Evolutionary conservation across 2,113 vertebrate genomes (phyloP).

Genomic region (Trichomycterus rosablanca): DNA sequence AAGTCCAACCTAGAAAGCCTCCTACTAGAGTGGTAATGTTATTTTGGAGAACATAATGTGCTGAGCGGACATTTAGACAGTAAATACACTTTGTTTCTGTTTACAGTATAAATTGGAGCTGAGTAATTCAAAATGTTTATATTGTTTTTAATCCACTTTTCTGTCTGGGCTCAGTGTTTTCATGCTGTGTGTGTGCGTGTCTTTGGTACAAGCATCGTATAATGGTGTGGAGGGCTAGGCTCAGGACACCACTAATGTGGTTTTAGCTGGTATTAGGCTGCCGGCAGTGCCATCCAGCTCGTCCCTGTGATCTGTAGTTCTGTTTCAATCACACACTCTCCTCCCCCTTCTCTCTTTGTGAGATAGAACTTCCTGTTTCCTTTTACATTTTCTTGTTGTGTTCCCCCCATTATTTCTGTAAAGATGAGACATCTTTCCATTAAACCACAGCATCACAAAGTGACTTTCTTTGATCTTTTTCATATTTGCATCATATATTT

Average conservation of each 20-base stretch:
- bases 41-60: too few relatives aligned
- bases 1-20: too few relatives aligned
- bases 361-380: neutral
- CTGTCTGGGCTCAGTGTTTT: constrained; percentile 46
- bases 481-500: too few relatives aligned
- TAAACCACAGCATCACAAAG: too few relatives aligned
- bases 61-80: too few relatives aligned
- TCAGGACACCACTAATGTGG: constrained; percentile 51
- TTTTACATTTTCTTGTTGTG: neutral
- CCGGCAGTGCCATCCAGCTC: constrained; percentile 31
- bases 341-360: constrained; percentile 1
- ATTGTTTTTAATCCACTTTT: constrained; percentile 44
- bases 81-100: too few relatives aligned
- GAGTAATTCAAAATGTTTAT: constrained; percentile 39
- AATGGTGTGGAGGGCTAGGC: constrained; percentile 33
- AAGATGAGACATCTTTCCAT: too few relatives aligned
- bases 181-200: constrained; percentile 16
- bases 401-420: too few relatives aligned
- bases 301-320: constrained; percentile 17
- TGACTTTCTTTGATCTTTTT: too few relatives aligned
- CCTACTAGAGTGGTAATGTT: too few relatives aligned
- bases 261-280: constrained; percentile 48
- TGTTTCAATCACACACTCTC: constrained; percentile 7
- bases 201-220: constrained; percentile 44
- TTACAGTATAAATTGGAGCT: too few relatives aligned